These are phyloP conservation scores for Darevskia nairensis DNA, from an alignment of 2,797 vertebrate species.

Conservation along the genomic window DNA sequence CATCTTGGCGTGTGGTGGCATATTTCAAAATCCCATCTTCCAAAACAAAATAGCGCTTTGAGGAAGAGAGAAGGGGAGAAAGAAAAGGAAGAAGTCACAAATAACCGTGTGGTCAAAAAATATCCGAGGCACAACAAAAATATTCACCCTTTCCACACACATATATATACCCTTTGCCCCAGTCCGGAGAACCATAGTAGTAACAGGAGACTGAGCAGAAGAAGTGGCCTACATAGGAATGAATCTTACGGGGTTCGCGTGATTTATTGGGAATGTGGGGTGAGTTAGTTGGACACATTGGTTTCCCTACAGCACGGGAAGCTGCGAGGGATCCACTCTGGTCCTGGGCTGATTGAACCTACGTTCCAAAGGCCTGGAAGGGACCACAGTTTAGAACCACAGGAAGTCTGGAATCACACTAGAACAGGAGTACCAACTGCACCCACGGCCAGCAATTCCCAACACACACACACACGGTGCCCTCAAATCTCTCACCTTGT, in stretches of 20 bases:
- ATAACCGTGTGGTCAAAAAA: no score
- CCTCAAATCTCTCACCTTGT: constrained; percentile 82
- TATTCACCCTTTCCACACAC: no score
- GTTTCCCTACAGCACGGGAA: neutral
- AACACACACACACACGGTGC: neutral
- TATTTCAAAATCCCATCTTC: constrained; percentile 90
- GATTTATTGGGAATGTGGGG: no score
- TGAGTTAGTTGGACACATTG: neutral
- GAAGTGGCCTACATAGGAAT: no score
- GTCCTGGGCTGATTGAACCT: no score
- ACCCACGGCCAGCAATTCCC: neutral
- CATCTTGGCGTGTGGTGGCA: constrained; percentile 88
- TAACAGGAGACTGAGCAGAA: no score
- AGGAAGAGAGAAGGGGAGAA: neutral
- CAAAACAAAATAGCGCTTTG: constrained; percentile 90
- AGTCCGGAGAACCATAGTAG: no score
- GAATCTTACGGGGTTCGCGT: no score
- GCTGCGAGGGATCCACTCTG: neutral
- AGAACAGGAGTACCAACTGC: neutral
- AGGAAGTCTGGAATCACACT: neutral
- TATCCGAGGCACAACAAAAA: no score
- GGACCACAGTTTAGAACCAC: no score
- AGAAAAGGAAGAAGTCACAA: neutral
- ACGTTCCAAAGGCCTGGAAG: neutral
- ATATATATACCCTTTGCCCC: no score